phyloP scores from a whole-genome alignment of 2,888 invertebrate species.

The Oligia fasciuncula region DNA sequence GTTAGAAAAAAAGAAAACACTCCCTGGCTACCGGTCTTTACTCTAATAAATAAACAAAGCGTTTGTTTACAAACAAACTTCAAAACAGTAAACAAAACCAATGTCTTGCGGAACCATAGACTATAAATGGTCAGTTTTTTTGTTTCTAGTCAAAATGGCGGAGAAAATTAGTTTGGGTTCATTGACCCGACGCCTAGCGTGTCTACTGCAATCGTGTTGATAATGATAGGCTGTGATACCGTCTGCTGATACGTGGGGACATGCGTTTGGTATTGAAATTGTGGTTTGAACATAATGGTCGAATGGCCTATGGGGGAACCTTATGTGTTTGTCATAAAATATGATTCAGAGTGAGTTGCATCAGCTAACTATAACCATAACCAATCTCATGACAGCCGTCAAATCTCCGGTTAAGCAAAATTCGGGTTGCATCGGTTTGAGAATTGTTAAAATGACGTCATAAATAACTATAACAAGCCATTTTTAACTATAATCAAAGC shows the following conservation, averaged over 20 bases:
- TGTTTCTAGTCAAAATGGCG: constrained; percentile 66
- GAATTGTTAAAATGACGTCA: no score
- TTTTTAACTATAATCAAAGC: no score
- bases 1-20: neutral
- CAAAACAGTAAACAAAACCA: neutral
- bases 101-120: constrained; percentile 49
- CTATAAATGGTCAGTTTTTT: constrained; percentile 58
- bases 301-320: neutral
- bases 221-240: constrained; percentile 55
- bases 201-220: constrained; percentile 55
- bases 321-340: neutral
- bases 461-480: no score
- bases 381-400: no score
- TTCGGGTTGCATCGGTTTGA: no score
- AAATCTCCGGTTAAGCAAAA: no score
- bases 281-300: neutral
- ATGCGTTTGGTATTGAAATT: constrained; percentile 31
- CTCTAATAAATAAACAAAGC: neutral
- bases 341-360: no score
- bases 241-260: constrained; percentile 35
- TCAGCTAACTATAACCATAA: no score
- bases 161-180: constrained; percentile 70
- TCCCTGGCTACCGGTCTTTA: neutral
- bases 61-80: constrained; percentile 41
- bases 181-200: constrained; percentile 61